Evolutionary conservation across 2,888 invertebrate genomes (phyloP), one percentile per base, ranked within the genome.

Genomic region (Pinctada fucata): DNA sequence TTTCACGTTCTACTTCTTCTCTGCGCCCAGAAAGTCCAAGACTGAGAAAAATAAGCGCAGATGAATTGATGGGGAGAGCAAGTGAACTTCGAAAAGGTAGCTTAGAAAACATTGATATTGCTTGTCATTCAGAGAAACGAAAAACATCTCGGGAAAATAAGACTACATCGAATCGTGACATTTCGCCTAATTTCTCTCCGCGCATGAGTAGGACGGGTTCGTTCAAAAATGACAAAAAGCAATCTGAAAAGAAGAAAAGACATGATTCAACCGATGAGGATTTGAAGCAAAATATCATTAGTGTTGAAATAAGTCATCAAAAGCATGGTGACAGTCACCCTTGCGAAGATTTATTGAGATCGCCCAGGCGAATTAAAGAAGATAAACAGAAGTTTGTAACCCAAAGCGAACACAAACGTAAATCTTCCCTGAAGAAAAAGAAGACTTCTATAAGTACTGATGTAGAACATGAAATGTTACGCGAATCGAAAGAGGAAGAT

Each of bases 371-470:
- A 31, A 31, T 31, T 1, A 31, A 31, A 31, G 31, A 31, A 31
- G 31, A 31, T 31, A 31, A 31, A 31, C 31, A 31, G 1, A 31
- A 31, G 31, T 31, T 31, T 31, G 31, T 31, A 31, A 31, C 69
- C 13, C 49, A 69, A 50, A 10, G 49, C 6, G 48, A 8, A 2
- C 72, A 16, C 2, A 50, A n/a, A 13, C 50, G 74, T 31, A 74
- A 74, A 16, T 74, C 74, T 16, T 74, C 74, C 16, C 50, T 74
- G 66, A 74, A 74, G 13, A 74, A 74, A 48, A 74, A 74, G 50
- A 74, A 74, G 45, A 50, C 45, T 10, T 45, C 65, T 48, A n/a
- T 16, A 1, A 31, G 31, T 31, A 31, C 31, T 31, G 31, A 31
- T 31, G 31, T 31, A 31, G 31, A 31, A 31, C 31, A 31, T 31